phyloP scores from a whole-genome alignment of 2,888 invertebrate species.

The Sclerodermus sp. region DNA sequence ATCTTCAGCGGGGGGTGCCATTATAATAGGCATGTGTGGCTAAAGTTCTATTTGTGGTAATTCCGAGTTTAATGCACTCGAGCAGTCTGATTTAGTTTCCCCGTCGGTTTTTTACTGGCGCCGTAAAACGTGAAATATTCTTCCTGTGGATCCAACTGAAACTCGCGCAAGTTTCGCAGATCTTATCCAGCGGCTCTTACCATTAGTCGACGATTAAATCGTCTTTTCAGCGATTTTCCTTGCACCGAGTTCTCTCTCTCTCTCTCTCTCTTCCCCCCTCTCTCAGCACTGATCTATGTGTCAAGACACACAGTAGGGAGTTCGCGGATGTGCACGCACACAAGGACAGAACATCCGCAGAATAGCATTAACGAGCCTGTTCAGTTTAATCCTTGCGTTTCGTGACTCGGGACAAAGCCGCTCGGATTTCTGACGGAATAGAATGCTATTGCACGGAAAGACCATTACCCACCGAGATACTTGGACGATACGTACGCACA shows the following conservation, averaged over 20 bases:
- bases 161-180: too few species aligned
- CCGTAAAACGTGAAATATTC: slow-evolving; percentile 52
- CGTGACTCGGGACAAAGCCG: slow-evolving; percentile 57
- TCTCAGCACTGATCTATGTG: too few species aligned
- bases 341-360: slow-evolving; percentile 30
- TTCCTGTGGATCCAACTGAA: too few species aligned
- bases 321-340: too few species aligned
- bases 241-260: too few species aligned
- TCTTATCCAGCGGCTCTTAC: too few species aligned
- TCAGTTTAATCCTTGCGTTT: slow-evolving; percentile 55
- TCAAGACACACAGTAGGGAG: too few species aligned
- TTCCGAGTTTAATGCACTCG: slow-evolving; percentile 57
- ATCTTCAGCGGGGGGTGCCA: slow-evolving; percentile 55
- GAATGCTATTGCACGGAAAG: slow-evolving; percentile 56
- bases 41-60: slow-evolving; percentile 58
- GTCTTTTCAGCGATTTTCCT: too few species aligned
- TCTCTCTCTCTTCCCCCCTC: too few species aligned
- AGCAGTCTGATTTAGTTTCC: slow-evolving; percentile 43
- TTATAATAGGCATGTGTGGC: slow-evolving; percentile 56
- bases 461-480: slow-evolving; percentile 55
- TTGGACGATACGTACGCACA: too few species aligned
- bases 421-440: slow-evolving; percentile 56
- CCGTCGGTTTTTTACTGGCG: slow-evolving; percentile 37
- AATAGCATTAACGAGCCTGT: slow-evolving; percentile 45
- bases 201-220: too few species aligned